A percentile compares a stretch with the other conserved stretches of the same genome.
phyloP scores from a whole-genome alignment of 2,888 invertebrate genomes.

The Junonia oenone region DNA sequence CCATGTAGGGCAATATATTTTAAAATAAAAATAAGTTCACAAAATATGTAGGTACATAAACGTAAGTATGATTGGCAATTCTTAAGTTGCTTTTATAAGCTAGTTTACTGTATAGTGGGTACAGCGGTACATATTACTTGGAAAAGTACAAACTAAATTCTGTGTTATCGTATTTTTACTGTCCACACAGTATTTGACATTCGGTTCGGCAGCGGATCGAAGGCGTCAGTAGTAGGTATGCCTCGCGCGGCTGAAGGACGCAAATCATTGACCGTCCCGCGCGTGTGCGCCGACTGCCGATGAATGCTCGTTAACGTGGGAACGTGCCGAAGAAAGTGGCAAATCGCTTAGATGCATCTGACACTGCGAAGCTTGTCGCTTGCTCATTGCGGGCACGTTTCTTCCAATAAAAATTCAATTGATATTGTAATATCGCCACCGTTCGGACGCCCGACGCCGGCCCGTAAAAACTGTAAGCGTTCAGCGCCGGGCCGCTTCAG shows the following conservation, averaged over 20 bases:
- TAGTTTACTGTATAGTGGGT: too few relatives aligned
- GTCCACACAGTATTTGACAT: background rate
- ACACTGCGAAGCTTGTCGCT: conserved; percentile 35
- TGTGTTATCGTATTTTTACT: background rate
- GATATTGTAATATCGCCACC: conserved; percentile 40
- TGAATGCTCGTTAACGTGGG: conserved; percentile 33
- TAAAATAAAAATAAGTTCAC: too few relatives aligned
- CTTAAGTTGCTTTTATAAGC: too few relatives aligned
- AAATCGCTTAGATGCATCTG: conserved; percentile 25
- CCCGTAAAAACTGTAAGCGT: conserved; percentile 45
- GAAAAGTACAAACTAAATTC: too few relatives aligned
- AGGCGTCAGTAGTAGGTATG: conserved; percentile 13
- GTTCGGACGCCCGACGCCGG: conserved; percentile 24
- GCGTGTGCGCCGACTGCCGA: conserved; percentile 34
- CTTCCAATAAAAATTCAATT: conserved; percentile 45
- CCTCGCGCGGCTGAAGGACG: conserved; percentile 16
- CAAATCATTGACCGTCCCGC: conserved; percentile 29
- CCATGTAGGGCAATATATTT: too few relatives aligned
- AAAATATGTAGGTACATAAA: too few relatives aligned
- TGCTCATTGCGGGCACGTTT: conserved; percentile 35
- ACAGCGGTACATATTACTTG: too few relatives aligned
- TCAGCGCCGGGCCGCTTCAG: conserved; percentile 45
- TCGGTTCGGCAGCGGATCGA: background rate
- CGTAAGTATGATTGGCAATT: too few relatives aligned
- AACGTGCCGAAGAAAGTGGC: conserved; percentile 33